Conservation (phyloP, 2,888 invertebrate genomes). For the Brachynemurus nebulosus region DNA sequence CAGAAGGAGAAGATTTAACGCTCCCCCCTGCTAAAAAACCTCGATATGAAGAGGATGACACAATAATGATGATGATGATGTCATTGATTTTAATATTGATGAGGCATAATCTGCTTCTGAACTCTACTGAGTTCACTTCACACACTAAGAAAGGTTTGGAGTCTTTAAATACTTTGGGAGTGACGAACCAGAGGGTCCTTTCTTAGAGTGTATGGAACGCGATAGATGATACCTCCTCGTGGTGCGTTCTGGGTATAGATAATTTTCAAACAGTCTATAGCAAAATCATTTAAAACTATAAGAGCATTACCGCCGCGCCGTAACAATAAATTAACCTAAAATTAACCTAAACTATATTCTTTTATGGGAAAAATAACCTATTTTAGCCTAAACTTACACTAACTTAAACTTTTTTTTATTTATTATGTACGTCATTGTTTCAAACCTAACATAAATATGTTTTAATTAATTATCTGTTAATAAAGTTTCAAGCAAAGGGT, state of each 20-base stretch:
- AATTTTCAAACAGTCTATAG: no score
- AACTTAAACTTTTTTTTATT: no score
- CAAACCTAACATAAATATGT: no score
- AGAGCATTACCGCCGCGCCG: no score
- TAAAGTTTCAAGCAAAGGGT: no score
- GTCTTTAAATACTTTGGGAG: conserved; percentile 9
- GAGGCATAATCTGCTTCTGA: conserved; percentile 3
- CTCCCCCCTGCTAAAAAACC: not conserved
- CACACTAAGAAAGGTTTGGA: conserved; percentile 10
- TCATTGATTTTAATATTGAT: not conserved
- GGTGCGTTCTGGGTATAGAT: not conserved
- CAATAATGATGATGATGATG: not conserved
- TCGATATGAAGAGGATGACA: not conserved
- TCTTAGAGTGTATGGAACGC: not conserved
- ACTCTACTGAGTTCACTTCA: not conserved
- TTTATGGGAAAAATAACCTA: no score
- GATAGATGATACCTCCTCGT: not conserved
- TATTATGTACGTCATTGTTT: no score
- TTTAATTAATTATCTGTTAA: no score
- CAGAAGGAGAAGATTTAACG: not conserved
- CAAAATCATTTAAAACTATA: no score
- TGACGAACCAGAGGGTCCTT: not conserved
- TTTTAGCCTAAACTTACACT: no score
- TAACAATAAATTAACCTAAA: no score
- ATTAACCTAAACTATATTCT: no score